Evolutionary conservation across 2,797 vertebrate genomes (phyloP), one percentile per base, ranked within the genome.

Genomic region (Sorex maritimensis): DNA sequence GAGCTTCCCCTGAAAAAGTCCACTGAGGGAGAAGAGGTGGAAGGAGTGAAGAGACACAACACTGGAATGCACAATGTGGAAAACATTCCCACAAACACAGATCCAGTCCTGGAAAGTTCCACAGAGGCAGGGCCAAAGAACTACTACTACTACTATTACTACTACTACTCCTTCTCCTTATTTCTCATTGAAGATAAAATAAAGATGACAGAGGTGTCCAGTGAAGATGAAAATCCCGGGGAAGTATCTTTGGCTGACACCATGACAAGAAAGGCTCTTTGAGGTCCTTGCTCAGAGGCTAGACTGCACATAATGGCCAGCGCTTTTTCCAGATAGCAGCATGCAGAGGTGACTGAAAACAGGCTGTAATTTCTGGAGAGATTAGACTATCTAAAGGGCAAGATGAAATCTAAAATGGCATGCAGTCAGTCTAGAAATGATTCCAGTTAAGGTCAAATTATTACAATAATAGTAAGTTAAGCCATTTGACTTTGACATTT

Each of bases 21-120:
- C 49, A n/a, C 28, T 1, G 0, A 75, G 34, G 26, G 26, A 78
- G 69, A 3, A 71, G 82, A 67, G 68, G 58, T 23, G 7, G 14
- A 61, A 3, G 0, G 10, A 41, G 73, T 0, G 2, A 55, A 5
- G 10, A 79, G 44, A 24, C 8, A 44, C 61, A 83, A 69, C 68
- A 63, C 38, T 24, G 12, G 23, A 28, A 14, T 55, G 67, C 86
- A 68, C 28, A 26, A 84, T 75, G 52, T 38, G 41, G 78, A 75
- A 90, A 91, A 77, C 84, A 71, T 94, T 74, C 87, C 23, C 1
- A 92, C 55, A 71, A 92, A 49, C 71, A 77, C 24, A 86, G 81
- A 89, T 72, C 52, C 11, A 23, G 55, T 83, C 0, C 0, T 28
- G 71, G 91, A 91, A 91, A 91, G 92, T 92, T 72, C 91, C 77